Evolutionary conservation across 2,888 invertebrate genomes (phyloP).

Genomic region (Creontiades dilutus): DNA sequence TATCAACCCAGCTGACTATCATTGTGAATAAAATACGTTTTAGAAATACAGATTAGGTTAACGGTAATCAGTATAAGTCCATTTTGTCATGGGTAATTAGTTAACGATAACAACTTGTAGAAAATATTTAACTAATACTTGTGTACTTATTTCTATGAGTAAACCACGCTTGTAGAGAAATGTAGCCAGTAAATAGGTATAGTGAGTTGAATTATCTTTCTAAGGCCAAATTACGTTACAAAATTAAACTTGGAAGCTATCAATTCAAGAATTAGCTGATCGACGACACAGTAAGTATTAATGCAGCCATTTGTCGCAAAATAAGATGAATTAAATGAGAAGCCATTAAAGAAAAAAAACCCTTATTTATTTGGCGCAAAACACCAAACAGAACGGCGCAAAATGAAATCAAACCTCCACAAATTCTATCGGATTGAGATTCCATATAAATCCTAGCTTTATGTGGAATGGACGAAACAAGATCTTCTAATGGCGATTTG

Average conservation of each 20-base stretch:
- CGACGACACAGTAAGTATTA: neutral
- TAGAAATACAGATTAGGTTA: too few species aligned
- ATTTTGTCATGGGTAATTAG: too few species aligned
- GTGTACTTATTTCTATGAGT: too few species aligned
- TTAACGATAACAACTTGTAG: too few species aligned
- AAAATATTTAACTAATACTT: too few species aligned
- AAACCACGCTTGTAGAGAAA: too few species aligned
- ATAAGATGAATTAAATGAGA: neutral
- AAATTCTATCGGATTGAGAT: constrained; percentile 51
- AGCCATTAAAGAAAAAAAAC: constrained; percentile 9
- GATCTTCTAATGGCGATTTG: constrained; percentile 53
- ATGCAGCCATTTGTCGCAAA: constrained; percentile 15
- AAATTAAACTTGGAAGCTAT: neutral
- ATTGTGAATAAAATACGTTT: too few species aligned
- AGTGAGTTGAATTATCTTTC: neutral
- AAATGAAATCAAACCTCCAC: constrained; percentile 47
- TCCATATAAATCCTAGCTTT: constrained; percentile 63
- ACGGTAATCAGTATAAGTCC: too few species aligned
- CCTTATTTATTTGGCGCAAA: constrained; percentile 5
- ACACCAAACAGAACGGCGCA: constrained; percentile 1
- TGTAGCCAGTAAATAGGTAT: too few species aligned
- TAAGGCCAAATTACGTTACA: neutral
- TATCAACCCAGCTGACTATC: too few species aligned
- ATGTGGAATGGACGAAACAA: constrained; percentile 57
- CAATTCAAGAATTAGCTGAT: neutral